A percentile compares a stretch with the other conserved stretches of the same genome.
Conservation (phyloP, 2,888 invertebrate genomes). For the Cheilosia scutellata region DNA sequence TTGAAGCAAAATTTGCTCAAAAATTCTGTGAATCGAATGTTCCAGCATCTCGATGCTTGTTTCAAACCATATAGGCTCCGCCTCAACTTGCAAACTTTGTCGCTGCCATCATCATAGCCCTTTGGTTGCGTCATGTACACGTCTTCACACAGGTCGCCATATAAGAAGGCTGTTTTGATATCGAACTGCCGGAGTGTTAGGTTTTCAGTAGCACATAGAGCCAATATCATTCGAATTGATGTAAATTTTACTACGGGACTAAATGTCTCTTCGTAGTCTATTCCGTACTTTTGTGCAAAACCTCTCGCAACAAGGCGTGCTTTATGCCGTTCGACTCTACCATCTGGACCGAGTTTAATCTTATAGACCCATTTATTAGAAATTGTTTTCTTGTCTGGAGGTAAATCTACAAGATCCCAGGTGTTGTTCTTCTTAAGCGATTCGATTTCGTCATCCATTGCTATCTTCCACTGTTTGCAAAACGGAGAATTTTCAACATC, state of each 20-base stretch:
- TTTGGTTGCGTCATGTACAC: constrained; percentile 66
- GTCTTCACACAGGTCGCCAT: constrained; percentile 54
- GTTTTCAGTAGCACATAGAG: constrained; percentile 55
- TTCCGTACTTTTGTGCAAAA: constrained; percentile 77
- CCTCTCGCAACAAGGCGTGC: constrained; percentile 79
- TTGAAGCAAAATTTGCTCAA: constrained; percentile 74
- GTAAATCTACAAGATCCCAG: constrained; percentile 68
- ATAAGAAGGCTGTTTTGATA: constrained; percentile 68
- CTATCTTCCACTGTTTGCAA: constrained; percentile 30
- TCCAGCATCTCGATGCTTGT: constrained; percentile 78
- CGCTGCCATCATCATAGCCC: constrained; percentile 75
- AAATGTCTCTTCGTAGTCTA: constrained; percentile 79
- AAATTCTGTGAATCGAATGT: constrained; percentile 76
- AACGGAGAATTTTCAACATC: constrained; percentile 1
- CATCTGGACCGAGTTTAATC: constrained; percentile 63
- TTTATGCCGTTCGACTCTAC: constrained; percentile 68
- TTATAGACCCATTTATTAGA: constrained; percentile 78
- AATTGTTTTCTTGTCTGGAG: constrained; percentile 66
- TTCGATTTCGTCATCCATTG: constrained; percentile 65
- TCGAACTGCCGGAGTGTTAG: constrained; percentile 55
- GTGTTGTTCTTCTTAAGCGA: constrained; percentile 56
- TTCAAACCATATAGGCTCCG: constrained; percentile 77
- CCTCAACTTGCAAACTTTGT: constrained; percentile 70
- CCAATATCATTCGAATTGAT: constrained; percentile 69
- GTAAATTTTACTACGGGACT: constrained; percentile 77